Evolutionary conservation across 2,888 invertebrate species (phyloP).

Genomic region (Netelia melanura): DNA sequence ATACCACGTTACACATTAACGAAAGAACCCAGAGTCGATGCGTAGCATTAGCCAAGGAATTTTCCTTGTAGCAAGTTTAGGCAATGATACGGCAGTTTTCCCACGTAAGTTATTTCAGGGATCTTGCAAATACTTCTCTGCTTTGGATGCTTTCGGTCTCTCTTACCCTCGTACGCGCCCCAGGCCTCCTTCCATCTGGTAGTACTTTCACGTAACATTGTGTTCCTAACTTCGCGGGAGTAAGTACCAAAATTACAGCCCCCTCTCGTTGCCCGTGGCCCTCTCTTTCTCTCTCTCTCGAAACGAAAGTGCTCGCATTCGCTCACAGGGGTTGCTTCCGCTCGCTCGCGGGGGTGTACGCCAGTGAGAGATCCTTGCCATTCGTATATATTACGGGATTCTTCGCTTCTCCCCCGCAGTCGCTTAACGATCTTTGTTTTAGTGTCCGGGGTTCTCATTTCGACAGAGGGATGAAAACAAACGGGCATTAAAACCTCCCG

Average conservation of each 20-base stretch:
- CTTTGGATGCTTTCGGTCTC: conserved; percentile 26
- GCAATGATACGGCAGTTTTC: conserved; percentile 73
- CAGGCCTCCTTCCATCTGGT: conserved; percentile 77
- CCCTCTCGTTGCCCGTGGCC: conserved; percentile 73
- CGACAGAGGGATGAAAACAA: conserved; percentile 16
- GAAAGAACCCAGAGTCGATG: conserved; percentile 10
- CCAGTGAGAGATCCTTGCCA: conserved; percentile 71
- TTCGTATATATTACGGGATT: conserved; percentile 80
- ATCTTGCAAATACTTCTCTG: conserved; percentile 75
- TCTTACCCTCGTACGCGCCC: conserved; percentile 47
- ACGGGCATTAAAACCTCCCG: conserved; percentile 44
- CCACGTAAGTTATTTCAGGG: conserved; percentile 75
- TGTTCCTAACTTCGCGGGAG: conserved; percentile 79
- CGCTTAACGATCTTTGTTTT: conserved; percentile 81
- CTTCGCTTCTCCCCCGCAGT: conserved; percentile 74
- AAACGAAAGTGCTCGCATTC: conserved; percentile 74
- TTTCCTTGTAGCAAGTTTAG: conserved; percentile 54
- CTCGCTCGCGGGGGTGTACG: conserved; percentile 64
- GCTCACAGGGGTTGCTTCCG: neutral
- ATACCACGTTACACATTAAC: conserved; percentile 48
- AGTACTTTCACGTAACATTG: conserved; percentile 82
- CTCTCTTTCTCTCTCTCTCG: conserved; percentile 59
- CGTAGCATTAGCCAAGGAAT: conserved; percentile 16
- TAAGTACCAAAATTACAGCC: conserved; percentile 81
- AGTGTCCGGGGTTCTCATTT: conserved; percentile 77